phyloP scores from a whole-genome alignment of 2,888 invertebrate species.

The Euclidia mi region DNA sequence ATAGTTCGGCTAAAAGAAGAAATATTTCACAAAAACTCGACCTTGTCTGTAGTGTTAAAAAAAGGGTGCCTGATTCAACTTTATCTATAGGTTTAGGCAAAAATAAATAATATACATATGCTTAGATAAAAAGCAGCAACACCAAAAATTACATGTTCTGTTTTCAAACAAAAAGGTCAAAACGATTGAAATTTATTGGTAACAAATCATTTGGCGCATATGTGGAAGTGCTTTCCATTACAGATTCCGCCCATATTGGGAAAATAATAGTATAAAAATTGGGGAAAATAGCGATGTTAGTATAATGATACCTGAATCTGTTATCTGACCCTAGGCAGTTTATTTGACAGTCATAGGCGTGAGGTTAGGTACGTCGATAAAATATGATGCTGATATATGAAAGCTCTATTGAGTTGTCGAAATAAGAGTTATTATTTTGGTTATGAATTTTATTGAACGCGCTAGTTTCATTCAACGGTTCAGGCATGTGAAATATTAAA shows the following conservation, averaged over 20 bases:
- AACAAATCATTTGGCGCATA: background rate
- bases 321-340: constrained; percentile 21
- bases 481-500: too few species aligned
- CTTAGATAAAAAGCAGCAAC: too few species aligned
- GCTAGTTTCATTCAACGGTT: background rate
- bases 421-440: constrained; percentile 17
- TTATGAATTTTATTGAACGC: constrained; percentile 7
- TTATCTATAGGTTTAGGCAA: too few species aligned
- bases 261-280: constrained; percentile 9
- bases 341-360: constrained; percentile 28
- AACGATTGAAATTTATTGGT: background rate
- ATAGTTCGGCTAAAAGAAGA: too few species aligned
- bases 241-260: background rate
- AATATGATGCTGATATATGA: constrained; percentile 26
- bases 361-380: too few species aligned
- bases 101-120: too few species aligned
- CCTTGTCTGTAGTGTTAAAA: too few species aligned
- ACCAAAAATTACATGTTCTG: too few species aligned
- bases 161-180: too few species aligned
- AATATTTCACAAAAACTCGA: too few species aligned
- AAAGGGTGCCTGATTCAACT: too few species aligned
- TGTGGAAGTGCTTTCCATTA: background rate
- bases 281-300: constrained; percentile 24
- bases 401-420: constrained; percentile 18
- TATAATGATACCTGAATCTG: too few species aligned